phyloP scores from a whole-genome alignment of 1,140 invertebrate species.

The Cyclina sinensis region DNA sequence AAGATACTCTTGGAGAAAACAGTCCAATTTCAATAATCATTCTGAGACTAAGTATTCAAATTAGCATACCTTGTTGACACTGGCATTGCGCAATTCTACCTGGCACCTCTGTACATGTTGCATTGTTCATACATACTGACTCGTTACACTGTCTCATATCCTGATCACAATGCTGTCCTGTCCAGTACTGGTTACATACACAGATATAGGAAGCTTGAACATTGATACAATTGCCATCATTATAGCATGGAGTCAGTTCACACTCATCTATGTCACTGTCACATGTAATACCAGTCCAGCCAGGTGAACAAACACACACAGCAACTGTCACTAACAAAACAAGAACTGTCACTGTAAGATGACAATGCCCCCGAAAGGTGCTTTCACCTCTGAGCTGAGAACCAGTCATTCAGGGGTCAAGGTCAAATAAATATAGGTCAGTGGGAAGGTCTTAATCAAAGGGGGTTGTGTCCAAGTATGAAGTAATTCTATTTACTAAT shows the following conservation, averaged over 20 bases:
- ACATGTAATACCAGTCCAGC: constrained; percentile 94
- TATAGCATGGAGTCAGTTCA: constrained; percentile 91
- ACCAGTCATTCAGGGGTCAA: too few relatives aligned
- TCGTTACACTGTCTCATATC: constrained; percentile 78
- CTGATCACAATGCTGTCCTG: constrained; percentile 89
- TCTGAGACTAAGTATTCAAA: too few relatives aligned
- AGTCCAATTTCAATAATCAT: too few relatives aligned
- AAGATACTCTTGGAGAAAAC: too few relatives aligned
- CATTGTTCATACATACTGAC: constrained; percentile 79
- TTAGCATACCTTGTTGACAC: neutral
- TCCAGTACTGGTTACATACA: constrained; percentile 95
- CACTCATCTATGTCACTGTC: constrained; percentile 98
- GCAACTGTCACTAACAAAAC: too few relatives aligned
- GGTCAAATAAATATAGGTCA: too few relatives aligned
- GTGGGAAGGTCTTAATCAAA: too few relatives aligned
- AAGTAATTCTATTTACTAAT: too few relatives aligned
- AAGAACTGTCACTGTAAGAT: too few relatives aligned
- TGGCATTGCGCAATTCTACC: neutral
- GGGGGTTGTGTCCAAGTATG: too few relatives aligned
- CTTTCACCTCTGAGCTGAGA: too few relatives aligned
- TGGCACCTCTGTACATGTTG: constrained; percentile 90
- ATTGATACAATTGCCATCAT: constrained; percentile 91
- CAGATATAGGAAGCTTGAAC: constrained; percentile 92
- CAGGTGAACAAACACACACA: constrained; percentile 91
- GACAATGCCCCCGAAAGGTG: too few relatives aligned